phyloP scores from a whole-genome alignment of 2,888 invertebrate species.

The Oligia fasciuncula region DNA sequence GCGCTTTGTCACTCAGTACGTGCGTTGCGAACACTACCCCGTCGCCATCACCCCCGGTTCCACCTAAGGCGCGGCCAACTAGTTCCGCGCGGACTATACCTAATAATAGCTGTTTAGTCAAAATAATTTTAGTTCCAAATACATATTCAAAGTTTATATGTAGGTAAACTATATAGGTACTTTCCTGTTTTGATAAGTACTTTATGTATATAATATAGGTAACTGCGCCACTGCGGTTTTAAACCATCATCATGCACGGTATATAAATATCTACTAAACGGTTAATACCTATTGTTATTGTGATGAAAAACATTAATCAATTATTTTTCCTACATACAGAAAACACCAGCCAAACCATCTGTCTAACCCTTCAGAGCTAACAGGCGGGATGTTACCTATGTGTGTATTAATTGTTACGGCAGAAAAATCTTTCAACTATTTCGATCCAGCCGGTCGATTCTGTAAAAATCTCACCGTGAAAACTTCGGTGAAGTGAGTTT shows the following conservation, averaged over 20 bases:
- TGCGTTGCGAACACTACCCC: no score
- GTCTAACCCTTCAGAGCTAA: neutral
- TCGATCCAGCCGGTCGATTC: no score
- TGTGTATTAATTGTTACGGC: neutral
- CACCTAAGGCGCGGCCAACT: no score
- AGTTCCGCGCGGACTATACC: no score
- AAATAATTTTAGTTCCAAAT: no score
- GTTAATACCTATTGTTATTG: neutral
- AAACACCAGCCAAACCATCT: no score
- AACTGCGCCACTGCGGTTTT: conserved; percentile 2
- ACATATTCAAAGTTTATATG: no score
- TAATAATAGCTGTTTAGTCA: no score
- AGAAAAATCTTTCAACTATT: neutral
- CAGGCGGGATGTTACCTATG: neutral
- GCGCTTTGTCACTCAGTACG: no score
- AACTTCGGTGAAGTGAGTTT: no score
- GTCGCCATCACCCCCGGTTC: no score
- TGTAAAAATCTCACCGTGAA: no score
- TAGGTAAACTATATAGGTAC: neutral
- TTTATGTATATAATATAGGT: neutral
- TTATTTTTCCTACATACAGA: conserved; percentile 8
- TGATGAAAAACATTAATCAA: neutral
- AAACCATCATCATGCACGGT: neutral
- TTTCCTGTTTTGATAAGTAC: conserved; percentile 21
- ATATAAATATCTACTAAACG: neutral